Conservation (phyloP, 2,797 vertebrate species). For the Pitangus sulphuratus region DNA sequence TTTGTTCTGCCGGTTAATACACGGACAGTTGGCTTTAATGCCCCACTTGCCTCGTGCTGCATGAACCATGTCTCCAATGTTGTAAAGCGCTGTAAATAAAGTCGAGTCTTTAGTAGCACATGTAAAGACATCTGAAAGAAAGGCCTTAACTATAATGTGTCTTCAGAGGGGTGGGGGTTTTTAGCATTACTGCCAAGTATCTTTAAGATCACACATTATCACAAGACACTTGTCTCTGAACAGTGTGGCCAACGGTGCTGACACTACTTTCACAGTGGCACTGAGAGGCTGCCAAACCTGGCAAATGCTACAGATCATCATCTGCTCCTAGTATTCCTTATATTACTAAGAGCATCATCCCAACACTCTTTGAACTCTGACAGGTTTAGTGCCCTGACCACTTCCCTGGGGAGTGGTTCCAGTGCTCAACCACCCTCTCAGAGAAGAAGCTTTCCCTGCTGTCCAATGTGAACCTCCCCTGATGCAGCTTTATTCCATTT, state of each 20-base stretch:
- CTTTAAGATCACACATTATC: background rate
- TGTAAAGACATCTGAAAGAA: background rate
- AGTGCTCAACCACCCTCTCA: background rate
- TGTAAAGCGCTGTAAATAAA: slow-evolving; percentile 89
- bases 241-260: background rate
- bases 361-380: background rate
- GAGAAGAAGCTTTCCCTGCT: background rate
- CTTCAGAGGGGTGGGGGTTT: background rate
- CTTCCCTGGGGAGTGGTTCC: background rate
- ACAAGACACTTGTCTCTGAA: background rate
- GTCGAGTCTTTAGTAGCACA: background rate
- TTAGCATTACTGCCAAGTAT: background rate
- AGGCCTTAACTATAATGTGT: background rate
- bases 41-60: slow-evolving; percentile 98
- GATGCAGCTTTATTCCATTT: background rate
- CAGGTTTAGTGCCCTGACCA: background rate
- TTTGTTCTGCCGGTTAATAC: slow-evolving; percentile 92
- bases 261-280: rapidly evolving
- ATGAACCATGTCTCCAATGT: slow-evolving; percentile 99
- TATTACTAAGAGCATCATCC: background rate
- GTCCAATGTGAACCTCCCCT: background rate
- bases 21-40: slow-evolving; percentile 99
- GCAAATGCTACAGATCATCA: background rate
- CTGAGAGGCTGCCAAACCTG: background rate
- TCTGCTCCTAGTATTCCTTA: background rate